Percentiles rank a stretch among this genome's conserved stretches.
Evolutionary conservation across 2,888 invertebrate species (phyloP).

Genomic region (Ametastegia equiseti): DNA sequence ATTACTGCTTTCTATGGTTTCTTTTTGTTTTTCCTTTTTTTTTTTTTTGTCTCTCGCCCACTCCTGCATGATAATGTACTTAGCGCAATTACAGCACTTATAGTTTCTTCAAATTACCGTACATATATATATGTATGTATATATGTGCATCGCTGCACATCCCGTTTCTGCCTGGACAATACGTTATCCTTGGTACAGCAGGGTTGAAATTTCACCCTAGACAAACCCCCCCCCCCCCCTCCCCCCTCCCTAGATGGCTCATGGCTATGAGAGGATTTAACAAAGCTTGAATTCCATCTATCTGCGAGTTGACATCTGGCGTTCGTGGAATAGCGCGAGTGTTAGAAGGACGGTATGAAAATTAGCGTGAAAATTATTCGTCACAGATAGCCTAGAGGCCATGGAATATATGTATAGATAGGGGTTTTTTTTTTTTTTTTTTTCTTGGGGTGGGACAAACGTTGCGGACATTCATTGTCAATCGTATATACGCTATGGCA

Average conservation of each 20-base stretch:
- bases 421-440: too few species aligned
- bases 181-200: background rate
- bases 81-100: background rate
- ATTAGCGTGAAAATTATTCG: conserved; percentile 72
- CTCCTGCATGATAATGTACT: background rate
- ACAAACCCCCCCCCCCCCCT: too few species aligned
- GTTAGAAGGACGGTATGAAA: conserved; percentile 52
- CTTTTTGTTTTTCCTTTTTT: background rate
- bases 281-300: background rate
- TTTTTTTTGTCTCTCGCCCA: too few species aligned
- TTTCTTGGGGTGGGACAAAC: conserved; percentile 3
- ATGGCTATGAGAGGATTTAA: background rate
- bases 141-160: background rate
- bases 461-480: conserved; percentile 17
- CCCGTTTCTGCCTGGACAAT: conserved; percentile 5
- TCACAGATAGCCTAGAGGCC: conserved; percentile 60
- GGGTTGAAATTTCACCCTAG: background rate
- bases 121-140: background rate
- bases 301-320: conserved; percentile 55
- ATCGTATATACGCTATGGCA: background rate
- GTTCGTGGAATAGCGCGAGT: conserved; percentile 38
- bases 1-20: background rate
- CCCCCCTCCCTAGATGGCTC: too few species aligned
- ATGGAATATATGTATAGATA: too few species aligned
- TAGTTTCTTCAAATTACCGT: background rate